phyloP scores from a whole-genome alignment of 2,888 invertebrate genomes.

The Drosophila tanythrix region DNA sequence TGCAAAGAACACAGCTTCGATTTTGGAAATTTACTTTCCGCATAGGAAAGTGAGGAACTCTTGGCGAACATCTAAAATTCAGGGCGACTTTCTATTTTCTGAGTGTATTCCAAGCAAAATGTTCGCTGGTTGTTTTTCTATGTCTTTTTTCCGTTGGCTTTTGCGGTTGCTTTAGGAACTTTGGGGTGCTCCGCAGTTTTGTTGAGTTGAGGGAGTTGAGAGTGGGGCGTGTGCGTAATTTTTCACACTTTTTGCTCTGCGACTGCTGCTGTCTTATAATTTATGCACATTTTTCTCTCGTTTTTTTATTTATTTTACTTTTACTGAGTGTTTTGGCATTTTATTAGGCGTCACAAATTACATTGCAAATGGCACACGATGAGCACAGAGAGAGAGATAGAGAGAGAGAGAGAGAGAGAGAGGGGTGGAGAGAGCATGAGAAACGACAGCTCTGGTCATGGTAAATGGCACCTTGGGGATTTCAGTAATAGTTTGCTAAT shows the following conservation, averaged over 20 bases:
- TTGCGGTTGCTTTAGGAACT: slow-evolving; percentile 38
- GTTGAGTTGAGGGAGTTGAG: not conserved
- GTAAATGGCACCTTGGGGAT: slow-evolving; percentile 67
- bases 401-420: not conserved
- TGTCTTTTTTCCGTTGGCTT: slow-evolving; percentile 14
- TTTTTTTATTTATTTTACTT: slow-evolving; percentile 60
- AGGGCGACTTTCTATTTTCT: not conserved
- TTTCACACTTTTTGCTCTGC: slow-evolving; percentile 60
- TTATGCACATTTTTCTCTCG: slow-evolving; percentile 59
- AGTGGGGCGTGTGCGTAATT: slow-evolving; percentile 64
- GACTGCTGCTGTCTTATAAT: slow-evolving; percentile 53
- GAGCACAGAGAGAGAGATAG: slow-evolving; percentile 7
- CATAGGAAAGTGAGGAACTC: too few species aligned
- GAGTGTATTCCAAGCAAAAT: slow-evolving; percentile 31
- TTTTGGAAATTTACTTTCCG: not conserved
- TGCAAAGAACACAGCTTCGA: not conserved
- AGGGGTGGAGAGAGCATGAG: not conserved
- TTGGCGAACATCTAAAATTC: not conserved
- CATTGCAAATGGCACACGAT: slow-evolving; percentile 61
- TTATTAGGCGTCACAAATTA: slow-evolving; percentile 70
- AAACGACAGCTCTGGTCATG: slow-evolving; percentile 45
- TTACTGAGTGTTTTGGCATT: slow-evolving; percentile 61
- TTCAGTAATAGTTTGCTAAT: slow-evolving; percentile 72
- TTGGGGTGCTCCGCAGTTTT: slow-evolving; percentile 35
- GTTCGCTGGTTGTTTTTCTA: slow-evolving; percentile 11